Evolutionary conservation across 2,113 vertebrate genomes (phyloP).

Genomic region (Vidua macroura): DNA sequence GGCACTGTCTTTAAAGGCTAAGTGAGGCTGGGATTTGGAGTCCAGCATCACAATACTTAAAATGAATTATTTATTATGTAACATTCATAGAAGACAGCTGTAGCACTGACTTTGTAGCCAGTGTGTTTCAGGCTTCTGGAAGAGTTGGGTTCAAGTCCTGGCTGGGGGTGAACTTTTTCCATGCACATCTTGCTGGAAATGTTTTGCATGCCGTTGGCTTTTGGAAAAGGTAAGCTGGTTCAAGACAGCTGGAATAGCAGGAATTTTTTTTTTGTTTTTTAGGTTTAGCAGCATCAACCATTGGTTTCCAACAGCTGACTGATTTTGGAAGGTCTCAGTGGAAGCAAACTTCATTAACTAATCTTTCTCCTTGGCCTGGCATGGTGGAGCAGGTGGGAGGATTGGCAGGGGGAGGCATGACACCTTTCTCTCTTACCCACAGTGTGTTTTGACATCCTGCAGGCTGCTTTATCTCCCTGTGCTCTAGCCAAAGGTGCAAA

Average conservation of each 20-base stretch:
- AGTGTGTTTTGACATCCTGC: neutral
- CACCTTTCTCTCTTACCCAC: neutral
- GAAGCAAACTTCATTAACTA: neutral
- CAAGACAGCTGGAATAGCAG: neutral
- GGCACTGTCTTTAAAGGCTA: neutral
- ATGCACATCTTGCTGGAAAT: neutral
- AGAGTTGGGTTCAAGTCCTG: neutral
- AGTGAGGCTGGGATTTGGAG: neutral
- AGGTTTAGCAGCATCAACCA: neutral
- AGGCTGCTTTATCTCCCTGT: accelerated
- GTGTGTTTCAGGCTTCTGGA: neutral
- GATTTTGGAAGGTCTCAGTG: neutral
- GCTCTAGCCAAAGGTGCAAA: neutral
- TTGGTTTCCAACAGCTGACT: neutral
- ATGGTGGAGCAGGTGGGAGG: neutral
- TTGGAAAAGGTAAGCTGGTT: neutral
- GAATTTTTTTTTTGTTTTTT: neutral
- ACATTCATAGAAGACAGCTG: neutral
- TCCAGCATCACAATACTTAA: neutral
- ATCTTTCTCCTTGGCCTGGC: neutral
- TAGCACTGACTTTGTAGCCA: neutral
- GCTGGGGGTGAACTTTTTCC: neutral
- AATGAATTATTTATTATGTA: constrained; percentile 19
- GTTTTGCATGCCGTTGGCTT: neutral
- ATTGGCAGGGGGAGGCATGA: accelerated